Base-by-base conservation (phyloP, 1,140 invertebrate species). In the Colletes latitarsis region DNA sequence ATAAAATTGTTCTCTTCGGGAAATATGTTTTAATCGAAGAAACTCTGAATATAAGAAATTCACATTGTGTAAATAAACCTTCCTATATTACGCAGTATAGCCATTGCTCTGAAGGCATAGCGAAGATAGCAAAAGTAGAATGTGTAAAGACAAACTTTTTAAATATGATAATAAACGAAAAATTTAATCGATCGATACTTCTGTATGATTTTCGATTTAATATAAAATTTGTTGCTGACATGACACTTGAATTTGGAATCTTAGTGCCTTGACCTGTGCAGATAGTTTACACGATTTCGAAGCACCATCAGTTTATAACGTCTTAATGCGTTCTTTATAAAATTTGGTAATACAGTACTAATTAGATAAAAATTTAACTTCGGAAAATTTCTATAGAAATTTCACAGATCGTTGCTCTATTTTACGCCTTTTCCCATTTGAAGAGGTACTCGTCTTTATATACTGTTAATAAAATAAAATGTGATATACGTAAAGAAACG, bases 61-160 rank as follows among this genome's bases (percentile, higher is more conserved):
- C 58, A 77, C 53, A 78, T 53, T 72, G n/a, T 72, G 68, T 71
- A 78, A 49, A 78, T 71, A 78, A 62, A 30, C 5, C 14, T 14
- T 53, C 52, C 63, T 76, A 63, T 19, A 57, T 12, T 43, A 57
- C 49, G n/a, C 46, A 73, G 67, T 41, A 17, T 49, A 77, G 57
- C 0, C 64, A 19, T 63, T 43, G 58, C 53, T 60, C 41, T 15
- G 39, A 19, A 15, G 3, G 43, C 15, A 10, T 41, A 75, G 39
- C 1, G n/a, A n/a, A 55, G 3, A n/a, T 63, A 52, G 21, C 15
- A 12, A 43, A 62, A 63, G 52, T 75, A 75, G 30, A 4, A 43
- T 21, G 15, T 17, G 8, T 39, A 39, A 66, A 21, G 52, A 68
- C 49, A 64, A n/a, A 43, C 14, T 4, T 55, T 41, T 75, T 67